Percentiles rank a stretch among this genome's conserved stretches.
Evolutionary conservation across 2,888 invertebrate genomes (phyloP).

Genomic region (Dynastes hyllus): DNA sequence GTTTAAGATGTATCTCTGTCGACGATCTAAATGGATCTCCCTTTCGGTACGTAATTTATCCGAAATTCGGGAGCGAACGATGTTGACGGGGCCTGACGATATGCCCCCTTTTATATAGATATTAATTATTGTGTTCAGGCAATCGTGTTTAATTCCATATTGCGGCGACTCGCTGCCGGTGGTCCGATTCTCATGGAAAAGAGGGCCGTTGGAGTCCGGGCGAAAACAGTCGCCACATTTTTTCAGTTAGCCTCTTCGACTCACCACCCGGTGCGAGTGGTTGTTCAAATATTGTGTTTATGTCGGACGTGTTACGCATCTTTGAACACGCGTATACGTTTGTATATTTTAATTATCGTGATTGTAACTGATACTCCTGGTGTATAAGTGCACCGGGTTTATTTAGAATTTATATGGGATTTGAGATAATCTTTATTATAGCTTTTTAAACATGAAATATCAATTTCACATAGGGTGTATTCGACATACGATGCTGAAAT

Average conservation of each 20-base stretch:
- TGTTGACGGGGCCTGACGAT: conserved; percentile 54
- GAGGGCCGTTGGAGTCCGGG: background rate
- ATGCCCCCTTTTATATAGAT: conserved; percentile 52
- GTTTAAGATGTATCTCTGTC: conserved; percentile 28
- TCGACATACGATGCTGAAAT: too few relatives aligned
- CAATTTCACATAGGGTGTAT: too few relatives aligned
- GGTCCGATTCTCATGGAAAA: conserved; percentile 57
- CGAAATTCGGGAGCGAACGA: conserved; percentile 52
- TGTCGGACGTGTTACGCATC: conserved; percentile 19
- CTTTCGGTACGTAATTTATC: conserved; percentile 28
- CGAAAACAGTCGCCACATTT: conserved; percentile 37
- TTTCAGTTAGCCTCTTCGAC: conserved; percentile 10
- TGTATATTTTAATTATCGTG: conserved; percentile 24
- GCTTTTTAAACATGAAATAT: background rate
- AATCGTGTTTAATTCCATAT: conserved; percentile 57
- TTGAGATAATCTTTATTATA: conserved; percentile 1
- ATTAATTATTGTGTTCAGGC: conserved; percentile 58
- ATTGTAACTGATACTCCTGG: conserved; percentile 38
- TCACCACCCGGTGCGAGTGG: conserved; percentile 22
- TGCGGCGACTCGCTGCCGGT: conserved; percentile 55
- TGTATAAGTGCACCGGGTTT: background rate
- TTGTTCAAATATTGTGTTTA: conserved; percentile 33
- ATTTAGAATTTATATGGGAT: background rate
- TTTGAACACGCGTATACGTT: conserved; percentile 13
- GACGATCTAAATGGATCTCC: conserved; percentile 25